Conservation (phyloP, 2,888 invertebrate genomes). For the Melanostoma mellinum region DNA sequence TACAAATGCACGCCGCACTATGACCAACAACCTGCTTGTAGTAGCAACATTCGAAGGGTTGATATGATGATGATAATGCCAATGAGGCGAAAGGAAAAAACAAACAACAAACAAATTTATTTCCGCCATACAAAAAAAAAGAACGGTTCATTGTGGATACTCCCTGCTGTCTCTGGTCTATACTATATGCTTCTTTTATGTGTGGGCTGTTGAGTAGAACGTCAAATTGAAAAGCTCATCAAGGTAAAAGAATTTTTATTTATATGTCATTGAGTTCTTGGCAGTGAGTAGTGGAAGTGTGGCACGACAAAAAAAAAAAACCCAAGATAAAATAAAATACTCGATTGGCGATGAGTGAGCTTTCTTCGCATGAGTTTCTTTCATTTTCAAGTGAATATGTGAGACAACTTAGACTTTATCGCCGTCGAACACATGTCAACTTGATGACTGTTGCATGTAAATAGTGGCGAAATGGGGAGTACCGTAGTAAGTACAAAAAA, state of each 20-base stretch:
- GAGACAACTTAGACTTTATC: slow-evolving; percentile 36
- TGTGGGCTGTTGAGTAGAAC: slow-evolving; percentile 5
- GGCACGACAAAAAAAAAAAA: slow-evolving; percentile 3
- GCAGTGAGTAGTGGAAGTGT: slow-evolving; percentile 4
- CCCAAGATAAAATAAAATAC: slow-evolving; percentile 35
- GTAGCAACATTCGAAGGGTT: slow-evolving; percentile 5
- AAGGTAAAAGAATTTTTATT: slow-evolving; percentile 40
- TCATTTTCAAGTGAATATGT: slow-evolving; percentile 23
- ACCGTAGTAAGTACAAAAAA: neutral
- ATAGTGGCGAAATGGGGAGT: slow-evolving; percentile 8
- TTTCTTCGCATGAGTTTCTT: slow-evolving; percentile 16
- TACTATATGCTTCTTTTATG: neutral
- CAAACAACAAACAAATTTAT: slow-evolving; percentile 12
- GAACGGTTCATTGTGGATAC: neutral
- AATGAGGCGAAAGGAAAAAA: neutral
- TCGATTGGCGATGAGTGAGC: slow-evolving; percentile 19
- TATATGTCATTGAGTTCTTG: slow-evolving; percentile 42
- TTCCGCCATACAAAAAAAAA: slow-evolving; percentile 23
- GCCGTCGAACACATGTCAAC: slow-evolving; percentile 33
- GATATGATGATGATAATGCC: slow-evolving; percentile 5
- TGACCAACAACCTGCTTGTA: slow-evolving; percentile 9
- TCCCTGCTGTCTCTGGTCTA: neutral
- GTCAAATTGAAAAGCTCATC: slow-evolving; percentile 31
- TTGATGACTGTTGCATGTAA: slow-evolving; percentile 39
- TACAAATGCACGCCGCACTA: slow-evolving; percentile 26